Base-by-base conservation (phyloP, 2,888 invertebrate genomes). In the Fragum whitleyi region DNA sequence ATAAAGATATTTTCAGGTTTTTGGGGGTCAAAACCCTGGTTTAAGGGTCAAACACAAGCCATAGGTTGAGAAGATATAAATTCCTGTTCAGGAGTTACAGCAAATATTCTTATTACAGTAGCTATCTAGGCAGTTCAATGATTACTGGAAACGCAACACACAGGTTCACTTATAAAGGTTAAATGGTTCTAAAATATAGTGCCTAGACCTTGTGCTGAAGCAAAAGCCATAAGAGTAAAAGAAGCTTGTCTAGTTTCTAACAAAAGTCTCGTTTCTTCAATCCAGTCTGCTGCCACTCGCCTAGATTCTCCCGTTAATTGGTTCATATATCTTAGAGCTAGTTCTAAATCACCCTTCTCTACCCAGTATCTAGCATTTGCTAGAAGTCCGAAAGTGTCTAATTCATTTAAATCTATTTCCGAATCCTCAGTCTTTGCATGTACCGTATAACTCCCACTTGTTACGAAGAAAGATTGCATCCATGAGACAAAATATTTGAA, bases 171-270 rank as follows among this genome's bases (percentile, higher is more conserved):
- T n/a, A n/a, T n/a, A n/a, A n/a, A n/a, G n/a, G n/a, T n/a, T n/a
- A n/a, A n/a, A n/a, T n/a, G n/a, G 2, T 61, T 14, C 57, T 88
- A 92, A 88, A 91, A 91, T 81, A 92, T 83, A 73, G 92, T 90
- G 26, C 92, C 92, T 53, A 93, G 86, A 2, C 94, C 93, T 65
- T 89, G 89, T 11, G 93, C 93, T 29, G 92, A 91, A 5, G 94
- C 93, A 87, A 92, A 92, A 3, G 98, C 97, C 93, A 98, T 95
- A 36, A 99, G 95, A 0, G 97, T 97, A 91, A 97, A 96, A 14
- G 98, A 97, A 16, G 98, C 98, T 94, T 98, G 98, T 92, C 97
- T 96, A 14, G 97, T 97, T 94, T 98, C 98, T 85, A 99, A 95
- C 86, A 97, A 95, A 69, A 97, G 95, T 74, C 96, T 95, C 0